Evolutionary conservation across 1,140 invertebrate genomes (phyloP).

Genomic region (Subanguina moxae): DNA sequence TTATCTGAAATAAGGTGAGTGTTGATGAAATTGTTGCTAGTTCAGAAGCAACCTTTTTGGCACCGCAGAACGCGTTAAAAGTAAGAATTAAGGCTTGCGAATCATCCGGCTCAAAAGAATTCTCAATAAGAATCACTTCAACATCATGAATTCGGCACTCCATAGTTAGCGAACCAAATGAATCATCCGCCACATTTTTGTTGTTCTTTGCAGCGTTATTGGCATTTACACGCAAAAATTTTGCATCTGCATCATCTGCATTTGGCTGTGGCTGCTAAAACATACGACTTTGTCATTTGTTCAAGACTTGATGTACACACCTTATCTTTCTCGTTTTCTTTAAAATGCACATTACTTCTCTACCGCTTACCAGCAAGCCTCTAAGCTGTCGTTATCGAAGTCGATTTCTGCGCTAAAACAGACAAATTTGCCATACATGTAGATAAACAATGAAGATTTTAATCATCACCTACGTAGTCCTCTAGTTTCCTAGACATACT

Average conservation of each 20-base stretch:
- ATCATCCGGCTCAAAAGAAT: conserved; percentile 72
- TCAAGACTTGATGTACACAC: neutral
- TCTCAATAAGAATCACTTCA: conserved; percentile 87
- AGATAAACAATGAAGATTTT: too few relatives aligned
- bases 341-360: too few relatives aligned
- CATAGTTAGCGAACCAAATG: conserved; percentile 67
- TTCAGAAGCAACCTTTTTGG: conserved; percentile 24
- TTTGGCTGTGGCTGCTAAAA: neutral
- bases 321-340: conserved; percentile 27
- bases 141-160: conserved; percentile 79
- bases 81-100: conserved; percentile 83
- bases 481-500: too few relatives aligned
- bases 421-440: too few relatives aligned
- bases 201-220: neutral
- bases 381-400: conserved; percentile 93
- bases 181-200: conserved; percentile 25
- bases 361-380: conserved; percentile 82
- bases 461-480: too few relatives aligned
- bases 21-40: too few relatives aligned
- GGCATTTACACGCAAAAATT: conserved; percentile 15
- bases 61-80: conserved; percentile 64
- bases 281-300: neutral
- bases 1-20: conserved; percentile 29
- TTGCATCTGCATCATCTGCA: conserved; percentile 19
- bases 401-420: too few relatives aligned